Evolutionary conservation across 1,140 invertebrate species (phyloP), one percentile per base, ranked within the genome.

Genomic region (Glossosoma conforme): DNA sequence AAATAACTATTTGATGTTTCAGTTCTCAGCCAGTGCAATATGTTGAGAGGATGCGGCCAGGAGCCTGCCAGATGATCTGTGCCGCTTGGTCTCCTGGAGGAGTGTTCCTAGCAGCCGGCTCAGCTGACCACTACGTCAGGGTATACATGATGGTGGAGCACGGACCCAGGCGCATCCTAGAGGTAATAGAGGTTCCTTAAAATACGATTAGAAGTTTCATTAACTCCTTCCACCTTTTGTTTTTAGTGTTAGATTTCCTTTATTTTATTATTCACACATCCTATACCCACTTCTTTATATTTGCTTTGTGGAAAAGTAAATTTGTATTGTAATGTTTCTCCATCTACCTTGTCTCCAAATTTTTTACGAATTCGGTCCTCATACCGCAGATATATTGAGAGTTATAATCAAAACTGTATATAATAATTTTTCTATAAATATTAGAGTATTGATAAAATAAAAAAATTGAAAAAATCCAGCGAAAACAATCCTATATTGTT

Each of bases 51-150:
- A 89, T 94, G 71, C 77, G 93, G 4, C 91, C 93, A 2, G 94
- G 94, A 30, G 86, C 89, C 61, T 92, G 92, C 13, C 93, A 97
- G 76, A 96, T 98, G 85, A 85, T 98, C 54, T 98, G 94, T 69
- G 88, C 91, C 0, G 91, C 91, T 0, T 97, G 97, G 70, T 96
- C 92, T 62, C 82, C 91, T 1, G 94, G 95, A 25, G 97, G 97
- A 5, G 82, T 86, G 32, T 96, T 98, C 66, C 72, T 97, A 58
- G 93, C 93, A 6, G 88, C 93, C 14, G 95, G 93, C 13, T 94
- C 88, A 51, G 89, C 89, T 1, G 93, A 97, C 73, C 87, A 95
- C 69, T 84, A 91, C 66, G 89, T 96, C 9, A 77, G 92, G 37
- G 87, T 97, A 3, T 98, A 97, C 64, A 79, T 84, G 50, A 86